Evolutionary conservation across 2,113 vertebrate species (phyloP).

Genomic region (Rhodinocichla rosea): DNA sequence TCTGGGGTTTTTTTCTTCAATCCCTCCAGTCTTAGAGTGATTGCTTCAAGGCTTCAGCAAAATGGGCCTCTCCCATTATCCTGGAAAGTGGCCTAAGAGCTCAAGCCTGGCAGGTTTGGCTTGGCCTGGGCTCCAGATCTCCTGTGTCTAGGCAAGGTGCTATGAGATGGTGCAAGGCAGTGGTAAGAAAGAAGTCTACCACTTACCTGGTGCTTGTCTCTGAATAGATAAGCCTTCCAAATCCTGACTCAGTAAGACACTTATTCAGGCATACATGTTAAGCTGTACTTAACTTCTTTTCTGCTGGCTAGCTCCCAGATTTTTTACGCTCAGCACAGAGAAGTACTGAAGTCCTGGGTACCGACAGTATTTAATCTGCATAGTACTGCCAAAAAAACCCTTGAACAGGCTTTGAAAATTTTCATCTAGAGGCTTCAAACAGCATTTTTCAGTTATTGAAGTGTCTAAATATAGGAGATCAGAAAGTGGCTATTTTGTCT

Average conservation of each 20-base stretch:
- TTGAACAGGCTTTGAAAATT: neutral
- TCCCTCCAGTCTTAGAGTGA: neutral
- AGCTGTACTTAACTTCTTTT: neutral
- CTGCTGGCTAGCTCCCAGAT: neutral
- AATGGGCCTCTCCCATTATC: neutral
- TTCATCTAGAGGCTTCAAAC: neutral
- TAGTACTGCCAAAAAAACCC: neutral
- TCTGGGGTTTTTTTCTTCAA: neutral
- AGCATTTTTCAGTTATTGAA: neutral
- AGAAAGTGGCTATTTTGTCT: neutral
- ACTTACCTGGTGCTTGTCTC: neutral
- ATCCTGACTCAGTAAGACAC: neutral
- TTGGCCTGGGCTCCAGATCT: neutral
- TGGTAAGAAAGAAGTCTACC: neutral
- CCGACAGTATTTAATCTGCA: neutral
- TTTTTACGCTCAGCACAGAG: neutral
- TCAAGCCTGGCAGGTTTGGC: neutral
- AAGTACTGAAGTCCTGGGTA: neutral
- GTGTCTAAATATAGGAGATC: neutral
- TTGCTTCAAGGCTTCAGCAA: neutral
- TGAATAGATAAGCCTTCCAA: neutral
- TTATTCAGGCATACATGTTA: neutral
- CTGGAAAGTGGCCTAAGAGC: neutral
- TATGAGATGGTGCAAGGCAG: neutral
- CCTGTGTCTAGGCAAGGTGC: neutral